Percentiles rank a stretch among this genome's conserved stretches.
Conservation (phyloP, 2,797 vertebrate species). For the Syndactyla subalaris region DNA sequence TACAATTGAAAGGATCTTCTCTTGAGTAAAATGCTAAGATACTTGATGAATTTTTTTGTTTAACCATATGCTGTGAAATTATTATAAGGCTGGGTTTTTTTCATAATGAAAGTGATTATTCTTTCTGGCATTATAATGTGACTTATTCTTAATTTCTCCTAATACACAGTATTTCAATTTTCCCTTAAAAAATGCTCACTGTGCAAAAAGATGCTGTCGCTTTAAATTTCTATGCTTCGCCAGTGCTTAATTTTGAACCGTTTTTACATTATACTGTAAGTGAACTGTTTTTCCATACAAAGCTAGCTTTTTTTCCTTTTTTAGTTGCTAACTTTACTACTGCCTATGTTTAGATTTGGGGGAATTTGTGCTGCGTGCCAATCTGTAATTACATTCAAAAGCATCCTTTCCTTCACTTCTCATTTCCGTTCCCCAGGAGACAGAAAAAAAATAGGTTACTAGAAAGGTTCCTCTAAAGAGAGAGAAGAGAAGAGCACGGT, state of each 20-base stretch:
- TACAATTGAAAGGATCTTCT: not conserved
- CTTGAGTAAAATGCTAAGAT: not conserved
- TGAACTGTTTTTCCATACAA: slow-evolving; percentile 59
- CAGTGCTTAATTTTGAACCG: slow-evolving; percentile 38
- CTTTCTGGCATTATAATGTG: not conserved
- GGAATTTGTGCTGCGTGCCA: slow-evolving; percentile 65
- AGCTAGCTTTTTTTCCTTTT: slow-evolving; percentile 57
- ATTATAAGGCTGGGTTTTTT: not conserved
- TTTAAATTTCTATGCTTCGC: slow-evolving; percentile 62
- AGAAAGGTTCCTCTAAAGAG: slow-evolving; percentile 62
- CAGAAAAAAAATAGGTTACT: slow-evolving; percentile 70
- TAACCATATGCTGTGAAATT: not conserved
- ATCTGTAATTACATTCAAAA: slow-evolving; percentile 72
- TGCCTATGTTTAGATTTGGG: slow-evolving; percentile 69
- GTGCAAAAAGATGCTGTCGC: slow-evolving; percentile 10
- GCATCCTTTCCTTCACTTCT: slow-evolving; percentile 64
- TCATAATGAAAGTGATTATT: not conserved
- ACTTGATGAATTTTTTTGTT: not conserved
- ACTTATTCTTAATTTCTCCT: slow-evolving; percentile 14
- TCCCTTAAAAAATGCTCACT: not conserved
- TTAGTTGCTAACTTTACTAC: slow-evolving; percentile 66
- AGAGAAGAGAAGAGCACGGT: slow-evolving; percentile 47
- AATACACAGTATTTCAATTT: not conserved
- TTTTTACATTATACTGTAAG: slow-evolving; percentile 57
- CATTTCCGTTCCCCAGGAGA: slow-evolving; percentile 68